Percentiles rank a stretch among this genome's conserved stretches.
phyloP scores from a whole-genome alignment of 2,113 vertebrate species.

The Taxidea taxus region DNA sequence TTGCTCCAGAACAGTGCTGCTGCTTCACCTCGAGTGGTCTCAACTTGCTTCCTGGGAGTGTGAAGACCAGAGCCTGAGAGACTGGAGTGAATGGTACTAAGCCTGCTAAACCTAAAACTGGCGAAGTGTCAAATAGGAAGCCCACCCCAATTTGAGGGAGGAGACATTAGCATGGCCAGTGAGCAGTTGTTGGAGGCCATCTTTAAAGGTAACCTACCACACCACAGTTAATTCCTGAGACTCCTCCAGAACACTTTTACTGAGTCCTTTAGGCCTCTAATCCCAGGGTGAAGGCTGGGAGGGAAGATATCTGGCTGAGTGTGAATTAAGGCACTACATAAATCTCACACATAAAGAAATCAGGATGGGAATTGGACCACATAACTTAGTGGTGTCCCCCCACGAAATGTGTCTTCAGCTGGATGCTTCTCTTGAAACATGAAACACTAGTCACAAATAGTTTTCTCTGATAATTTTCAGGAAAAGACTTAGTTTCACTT shows the following conservation, averaged over 20 bases:
- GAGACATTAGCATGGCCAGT: rapidly evolving
- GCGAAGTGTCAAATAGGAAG: not conserved
- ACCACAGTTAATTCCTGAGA: not conserved
- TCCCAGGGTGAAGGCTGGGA: rapidly evolving
- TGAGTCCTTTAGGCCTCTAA: not conserved
- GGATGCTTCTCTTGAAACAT: not conserved
- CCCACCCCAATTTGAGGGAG: not conserved
- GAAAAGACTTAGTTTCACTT: not conserved
- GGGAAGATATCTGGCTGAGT: rapidly evolving
- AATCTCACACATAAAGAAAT: rapidly evolving
- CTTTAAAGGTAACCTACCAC: not conserved
- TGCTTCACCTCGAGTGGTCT: not conserved
- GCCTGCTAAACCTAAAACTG: not conserved
- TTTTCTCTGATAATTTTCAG: not conserved
- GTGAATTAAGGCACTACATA: rapidly evolving
- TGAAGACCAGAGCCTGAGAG: not conserved
- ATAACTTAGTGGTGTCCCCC: not conserved
- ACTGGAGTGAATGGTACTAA: not conserved
- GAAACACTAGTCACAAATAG: not conserved
- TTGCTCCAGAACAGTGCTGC: not conserved
- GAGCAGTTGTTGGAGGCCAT: rapidly evolving
- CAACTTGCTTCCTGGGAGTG: rapidly evolving
- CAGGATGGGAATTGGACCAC: rapidly evolving
- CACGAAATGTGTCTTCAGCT: rapidly evolving
- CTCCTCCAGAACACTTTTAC: rapidly evolving